Evolutionary conservation across 2,888 invertebrate species (phyloP).

Genomic region (Odontomyia ornata): DNA sequence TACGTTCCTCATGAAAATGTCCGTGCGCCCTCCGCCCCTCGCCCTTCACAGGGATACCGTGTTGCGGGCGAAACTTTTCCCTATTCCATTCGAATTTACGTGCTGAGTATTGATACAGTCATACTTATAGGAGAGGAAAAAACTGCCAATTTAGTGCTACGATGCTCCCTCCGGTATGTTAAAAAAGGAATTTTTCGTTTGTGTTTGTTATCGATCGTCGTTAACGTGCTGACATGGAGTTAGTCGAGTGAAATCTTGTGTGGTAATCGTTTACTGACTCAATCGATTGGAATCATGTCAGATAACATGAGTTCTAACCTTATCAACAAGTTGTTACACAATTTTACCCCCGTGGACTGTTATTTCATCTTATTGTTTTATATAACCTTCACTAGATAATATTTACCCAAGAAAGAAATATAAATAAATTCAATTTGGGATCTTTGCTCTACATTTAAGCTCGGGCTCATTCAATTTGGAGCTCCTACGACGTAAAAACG

Average conservation of each 20-base stretch:
- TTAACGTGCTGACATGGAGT: constrained; percentile 30
- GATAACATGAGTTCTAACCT: constrained; percentile 48
- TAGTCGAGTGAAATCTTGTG: constrained; percentile 48
- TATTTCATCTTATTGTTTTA: not conserved
- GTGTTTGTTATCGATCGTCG: constrained; percentile 26
- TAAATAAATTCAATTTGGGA: not conserved
- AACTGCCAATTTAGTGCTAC: constrained; percentile 22
- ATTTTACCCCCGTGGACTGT: not conserved
- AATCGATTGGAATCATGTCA: constrained; percentile 50
- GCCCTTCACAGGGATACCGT: not conserved
- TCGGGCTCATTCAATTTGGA: too few relatives aligned
- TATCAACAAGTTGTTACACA: constrained; percentile 43
- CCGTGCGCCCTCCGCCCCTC: too few relatives aligned
- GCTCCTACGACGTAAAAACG: too few relatives aligned
- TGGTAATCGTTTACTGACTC: constrained; percentile 48
- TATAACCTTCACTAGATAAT: not conserved
- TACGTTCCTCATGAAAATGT: not conserved
- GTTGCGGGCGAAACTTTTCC: not conserved
- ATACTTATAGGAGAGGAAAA: not conserved
- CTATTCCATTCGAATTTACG: not conserved
- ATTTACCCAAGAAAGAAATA: not conserved
- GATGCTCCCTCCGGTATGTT: not conserved
- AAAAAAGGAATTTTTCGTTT: constrained; percentile 20
- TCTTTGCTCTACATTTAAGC: too few relatives aligned
- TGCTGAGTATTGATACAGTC: not conserved